These are phyloP conservation scores for Xyrauchen texanus DNA, from an alignment of 2,113 vertebrate genomes.

Conservation along the genomic window DNA sequence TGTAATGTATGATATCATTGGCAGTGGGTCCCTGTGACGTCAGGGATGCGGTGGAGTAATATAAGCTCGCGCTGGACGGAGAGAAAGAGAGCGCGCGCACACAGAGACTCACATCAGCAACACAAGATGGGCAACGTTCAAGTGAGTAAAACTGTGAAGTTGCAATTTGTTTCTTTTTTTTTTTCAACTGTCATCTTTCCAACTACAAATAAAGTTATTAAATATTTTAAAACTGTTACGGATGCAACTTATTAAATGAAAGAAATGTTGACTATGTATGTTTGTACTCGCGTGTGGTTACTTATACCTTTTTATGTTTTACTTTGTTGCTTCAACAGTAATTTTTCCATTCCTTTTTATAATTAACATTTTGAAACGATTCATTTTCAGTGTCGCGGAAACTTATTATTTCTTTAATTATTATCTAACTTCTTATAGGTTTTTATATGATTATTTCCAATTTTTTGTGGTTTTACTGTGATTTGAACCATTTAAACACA, in stretches of 20 bases:
- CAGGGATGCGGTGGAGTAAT: constrained; percentile 26
- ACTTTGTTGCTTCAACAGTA: too few species aligned
- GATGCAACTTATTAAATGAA: neutral
- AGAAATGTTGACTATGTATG: too few species aligned
- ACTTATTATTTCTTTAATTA: neutral
- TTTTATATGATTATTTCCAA: neutral
- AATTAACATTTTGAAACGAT: neutral
- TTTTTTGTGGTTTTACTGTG: neutral
- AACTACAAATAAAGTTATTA: neutral
- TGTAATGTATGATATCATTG: neutral
- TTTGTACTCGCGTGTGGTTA: neutral
- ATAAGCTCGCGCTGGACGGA: neutral
- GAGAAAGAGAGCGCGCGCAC: neutral
- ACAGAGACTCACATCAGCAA: neutral
- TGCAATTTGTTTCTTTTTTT: neutral
- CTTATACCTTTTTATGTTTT: neutral
- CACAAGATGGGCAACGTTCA: constrained; percentile 75
- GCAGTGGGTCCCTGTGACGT: constrained; percentile 29
- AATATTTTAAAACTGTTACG: neutral
- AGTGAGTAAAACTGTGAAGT: constrained; percentile 58
- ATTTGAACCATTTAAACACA: neutral
- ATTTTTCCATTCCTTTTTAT: neutral
- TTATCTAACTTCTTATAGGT: neutral
- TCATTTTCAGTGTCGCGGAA: neutral
- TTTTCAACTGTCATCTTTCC: neutral